Base-by-base conservation (phyloP, 2,888 invertebrate species). In the Acanthosepion esculentum region DNA sequence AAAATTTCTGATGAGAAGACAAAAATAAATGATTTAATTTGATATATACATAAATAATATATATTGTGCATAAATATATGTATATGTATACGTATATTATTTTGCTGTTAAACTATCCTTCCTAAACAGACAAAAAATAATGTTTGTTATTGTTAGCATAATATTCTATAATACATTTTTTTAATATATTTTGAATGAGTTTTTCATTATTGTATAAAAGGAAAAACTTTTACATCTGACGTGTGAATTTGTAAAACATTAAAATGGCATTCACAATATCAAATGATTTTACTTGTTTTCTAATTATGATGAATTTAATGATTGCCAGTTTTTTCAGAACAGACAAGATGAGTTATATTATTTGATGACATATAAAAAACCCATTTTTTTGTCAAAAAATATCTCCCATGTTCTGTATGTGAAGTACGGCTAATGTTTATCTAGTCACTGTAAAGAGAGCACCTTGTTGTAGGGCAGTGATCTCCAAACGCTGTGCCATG, bases 261-360 rank as follows among this genome's bases (percentile, higher is more conserved):
- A 78, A 78, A 78, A 78, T n/a, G 33, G 33, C 78, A 78, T 78
- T n/a, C 15, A 8, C n/a, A 78, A 78, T 33, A 78, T 20, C 15
- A 78, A 78, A 94, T 53, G 93, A 94, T 8, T 94, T 95, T 5
- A 94, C 93, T 23, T 94, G 94, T 48, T 59, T 95, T 91, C 95
- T 95, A 23, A 59, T 20, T 7, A 23, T 7, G 20, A 55, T 55
- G 55, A 20, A 55, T 55, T 20, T 55, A 55, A 55, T 55, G 15
- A 55, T 55, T 55, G 55, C 18, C 18, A 20, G 5, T 55, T 55
- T 20, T 55, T 1, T 50, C 50, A 50, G 50, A 50, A 50, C 50
- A 50, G 50, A 50, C 50, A 50, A 50, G 50, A 50, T 12, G 15
- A 50, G 15, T 50, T 50, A 50, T 8, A 12, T 8, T 50, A 50